phyloP scores from a whole-genome alignment of 2,888 invertebrate species.

The Drosophila imparisetae region DNA sequence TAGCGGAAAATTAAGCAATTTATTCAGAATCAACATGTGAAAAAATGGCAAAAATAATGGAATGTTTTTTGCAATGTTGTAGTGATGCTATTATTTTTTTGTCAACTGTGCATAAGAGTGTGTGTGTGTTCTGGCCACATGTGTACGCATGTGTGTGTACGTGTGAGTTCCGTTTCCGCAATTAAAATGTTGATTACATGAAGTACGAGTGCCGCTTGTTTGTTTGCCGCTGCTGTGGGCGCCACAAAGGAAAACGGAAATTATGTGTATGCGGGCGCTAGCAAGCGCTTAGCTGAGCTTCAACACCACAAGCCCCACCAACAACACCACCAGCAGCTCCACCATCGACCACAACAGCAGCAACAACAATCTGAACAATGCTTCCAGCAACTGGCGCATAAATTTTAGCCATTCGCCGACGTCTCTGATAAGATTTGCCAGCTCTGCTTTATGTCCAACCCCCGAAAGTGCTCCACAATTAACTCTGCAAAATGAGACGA shows the following conservation, averaged over 20 bases:
- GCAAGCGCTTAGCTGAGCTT: slow-evolving; percentile 58
- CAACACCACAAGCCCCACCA: slow-evolving; percentile 35
- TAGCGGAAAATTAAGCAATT: not conserved
- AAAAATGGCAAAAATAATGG: not conserved
- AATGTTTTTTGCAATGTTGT: not conserved
- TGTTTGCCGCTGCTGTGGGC: slow-evolving; percentile 59
- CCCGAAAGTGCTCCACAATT: slow-evolving; percentile 35
- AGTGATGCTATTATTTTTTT: not conserved
- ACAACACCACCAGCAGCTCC: not conserved
- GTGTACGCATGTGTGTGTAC: slow-evolving; percentile 10
- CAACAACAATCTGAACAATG: slow-evolving; percentile 27
- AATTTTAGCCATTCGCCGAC: slow-evolving; percentile 57
- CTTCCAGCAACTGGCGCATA: slow-evolving; percentile 51
- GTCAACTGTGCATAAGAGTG: not conserved
- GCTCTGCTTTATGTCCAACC: slow-evolving; percentile 48
- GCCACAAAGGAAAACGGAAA: slow-evolving; percentile 78
- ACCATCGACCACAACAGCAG: slow-evolving; percentile 7
- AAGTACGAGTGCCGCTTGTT: slow-evolving; percentile 78
- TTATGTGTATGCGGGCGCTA: slow-evolving; percentile 72
- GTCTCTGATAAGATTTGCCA: slow-evolving; percentile 40
- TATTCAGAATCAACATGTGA: not conserved
- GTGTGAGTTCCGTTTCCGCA: slow-evolving; percentile 80
- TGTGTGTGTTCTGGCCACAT: slow-evolving; percentile 8
- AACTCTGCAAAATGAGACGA: slow-evolving; percentile 33
- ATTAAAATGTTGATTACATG: slow-evolving; percentile 80